Evolutionary conservation across 1,140 invertebrate species (phyloP).

Genomic region (Amyelois transitella): DNA sequence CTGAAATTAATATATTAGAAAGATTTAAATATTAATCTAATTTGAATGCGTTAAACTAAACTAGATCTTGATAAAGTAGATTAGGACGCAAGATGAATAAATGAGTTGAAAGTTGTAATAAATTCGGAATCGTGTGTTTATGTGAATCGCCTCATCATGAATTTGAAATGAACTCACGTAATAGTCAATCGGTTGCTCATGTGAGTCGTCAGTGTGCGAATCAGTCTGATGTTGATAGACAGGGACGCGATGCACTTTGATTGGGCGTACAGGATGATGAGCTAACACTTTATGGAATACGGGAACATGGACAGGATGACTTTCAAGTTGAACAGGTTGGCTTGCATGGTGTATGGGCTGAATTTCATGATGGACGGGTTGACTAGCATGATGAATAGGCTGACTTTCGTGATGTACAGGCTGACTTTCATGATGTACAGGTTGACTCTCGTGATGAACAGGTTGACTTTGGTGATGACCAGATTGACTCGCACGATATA

Average conservation of each 20-base stretch:
- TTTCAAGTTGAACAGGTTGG: conserved; percentile 17
- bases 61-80: conserved; percentile 42
- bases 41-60: conserved; percentile 24
- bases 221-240: conserved; percentile 38
- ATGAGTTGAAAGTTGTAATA: conserved; percentile 55
- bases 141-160: conserved; percentile 36
- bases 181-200: conserved; percentile 63
- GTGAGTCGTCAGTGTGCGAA: conserved; percentile 27
- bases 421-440: conserved; percentile 20
- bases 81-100: conserved; percentile 40
- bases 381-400: not conserved
- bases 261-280: not conserved
- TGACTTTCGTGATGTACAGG: conserved; percentile 18
- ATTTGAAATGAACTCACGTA: conserved; percentile 50
- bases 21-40: conserved; percentile 25
- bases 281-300: not conserved
- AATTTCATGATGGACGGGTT: conserved; percentile 17
- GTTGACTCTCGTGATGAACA: conserved; percentile 18
- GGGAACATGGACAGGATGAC: conserved; percentile 4
- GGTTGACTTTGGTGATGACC: conserved; percentile 17
- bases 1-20: conserved; percentile 43
- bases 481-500: too few relatives aligned
- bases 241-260: not conserved
- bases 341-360: conserved; percentile 17
- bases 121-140: conserved; percentile 37